Evolutionary conservation across 2,888 invertebrate genomes (phyloP).

Genomic region (Geotrupes spiniger): DNA sequence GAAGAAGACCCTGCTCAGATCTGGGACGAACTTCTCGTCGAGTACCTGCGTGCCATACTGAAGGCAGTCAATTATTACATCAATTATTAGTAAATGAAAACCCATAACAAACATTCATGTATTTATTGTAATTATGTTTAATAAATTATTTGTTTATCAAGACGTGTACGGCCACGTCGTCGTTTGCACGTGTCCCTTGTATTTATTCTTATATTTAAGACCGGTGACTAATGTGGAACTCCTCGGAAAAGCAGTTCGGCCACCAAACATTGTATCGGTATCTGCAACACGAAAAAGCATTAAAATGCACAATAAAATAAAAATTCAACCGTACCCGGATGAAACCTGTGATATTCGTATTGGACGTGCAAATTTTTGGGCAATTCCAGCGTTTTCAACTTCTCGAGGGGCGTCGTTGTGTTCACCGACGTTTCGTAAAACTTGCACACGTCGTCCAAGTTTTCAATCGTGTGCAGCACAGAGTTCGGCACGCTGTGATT

Average conservation of each 20-base stretch:
- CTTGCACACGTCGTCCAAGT: slow-evolving; percentile 67
- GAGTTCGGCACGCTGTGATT: slow-evolving; percentile 81
- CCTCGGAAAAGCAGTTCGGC: slow-evolving; percentile 80
- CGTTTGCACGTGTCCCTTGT: slow-evolving; percentile 67
- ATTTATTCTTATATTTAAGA: slow-evolving; percentile 77
- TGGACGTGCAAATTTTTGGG: slow-evolving; percentile 87
- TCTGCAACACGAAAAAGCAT: slow-evolving; percentile 48
- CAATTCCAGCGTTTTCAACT: slow-evolving; percentile 66
- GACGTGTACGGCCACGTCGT: slow-evolving; percentile 56
- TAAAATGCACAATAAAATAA: slow-evolving; percentile 14
- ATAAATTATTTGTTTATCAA: slow-evolving; percentile 2
- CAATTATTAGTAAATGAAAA: too few relatives aligned
- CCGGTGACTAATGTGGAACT: slow-evolving; percentile 83
- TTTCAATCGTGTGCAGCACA: slow-evolving; percentile 68
- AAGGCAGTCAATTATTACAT: too few relatives aligned
- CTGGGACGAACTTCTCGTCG: too few relatives aligned
- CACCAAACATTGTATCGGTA: slow-evolving; percentile 69
- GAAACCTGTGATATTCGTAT: slow-evolving; percentile 75
- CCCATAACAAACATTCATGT: too few relatives aligned
- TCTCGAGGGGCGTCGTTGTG: slow-evolving; percentile 70
- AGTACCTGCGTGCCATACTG: too few relatives aligned
- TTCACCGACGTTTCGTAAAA: slow-evolving; percentile 74
- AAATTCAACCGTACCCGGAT: slow-evolving; percentile 61
- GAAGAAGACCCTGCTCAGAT: too few relatives aligned
- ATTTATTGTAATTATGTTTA: slow-evolving; percentile 1